Conservation (phyloP, 2,888 invertebrate genomes). For the Hydrotaea diabolus region DNA sequence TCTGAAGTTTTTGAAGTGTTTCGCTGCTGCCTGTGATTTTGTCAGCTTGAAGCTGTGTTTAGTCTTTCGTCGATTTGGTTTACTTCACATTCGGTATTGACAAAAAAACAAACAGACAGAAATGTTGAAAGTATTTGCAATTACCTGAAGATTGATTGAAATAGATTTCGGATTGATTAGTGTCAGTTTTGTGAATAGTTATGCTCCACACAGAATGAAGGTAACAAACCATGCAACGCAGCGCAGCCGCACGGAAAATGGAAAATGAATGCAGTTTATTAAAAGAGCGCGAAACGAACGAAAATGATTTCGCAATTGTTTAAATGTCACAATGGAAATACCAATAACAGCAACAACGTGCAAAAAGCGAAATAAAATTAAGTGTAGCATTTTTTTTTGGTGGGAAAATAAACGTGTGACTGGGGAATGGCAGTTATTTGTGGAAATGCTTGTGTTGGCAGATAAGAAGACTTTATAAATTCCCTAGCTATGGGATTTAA, state of each 20-base stretch:
- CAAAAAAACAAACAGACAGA: constrained; percentile 72
- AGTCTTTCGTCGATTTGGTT: not conserved
- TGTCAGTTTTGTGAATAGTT: constrained; percentile 65
- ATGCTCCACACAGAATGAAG: constrained; percentile 53
- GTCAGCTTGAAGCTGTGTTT: constrained; percentile 27
- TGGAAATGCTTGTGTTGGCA: constrained; percentile 4
- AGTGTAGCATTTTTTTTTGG: constrained; percentile 3
- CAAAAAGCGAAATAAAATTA: not conserved
- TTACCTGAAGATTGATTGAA: constrained; percentile 79
- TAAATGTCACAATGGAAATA: constrained; percentile 47
- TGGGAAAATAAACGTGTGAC: constrained; percentile 4
- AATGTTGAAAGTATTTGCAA: constrained; percentile 80
- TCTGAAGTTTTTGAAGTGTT: constrained; percentile 46
- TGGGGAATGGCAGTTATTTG: not conserved
- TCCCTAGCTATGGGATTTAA: no score
- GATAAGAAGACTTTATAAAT: no score
- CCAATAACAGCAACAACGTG: constrained; percentile 35
- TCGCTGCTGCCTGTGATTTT: constrained; percentile 36
- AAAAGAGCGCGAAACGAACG: constrained; percentile 28
- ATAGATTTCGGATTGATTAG: constrained; percentile 79
- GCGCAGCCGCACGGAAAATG: constrained; percentile 30
- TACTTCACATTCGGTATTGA: constrained; percentile 62
- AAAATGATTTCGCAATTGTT: constrained; percentile 52
- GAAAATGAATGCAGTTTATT: constrained; percentile 54
- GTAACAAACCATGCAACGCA: constrained; percentile 58